Conservation (phyloP, 2,113 vertebrate genomes). For the Alligator mississippiensis region DNA sequence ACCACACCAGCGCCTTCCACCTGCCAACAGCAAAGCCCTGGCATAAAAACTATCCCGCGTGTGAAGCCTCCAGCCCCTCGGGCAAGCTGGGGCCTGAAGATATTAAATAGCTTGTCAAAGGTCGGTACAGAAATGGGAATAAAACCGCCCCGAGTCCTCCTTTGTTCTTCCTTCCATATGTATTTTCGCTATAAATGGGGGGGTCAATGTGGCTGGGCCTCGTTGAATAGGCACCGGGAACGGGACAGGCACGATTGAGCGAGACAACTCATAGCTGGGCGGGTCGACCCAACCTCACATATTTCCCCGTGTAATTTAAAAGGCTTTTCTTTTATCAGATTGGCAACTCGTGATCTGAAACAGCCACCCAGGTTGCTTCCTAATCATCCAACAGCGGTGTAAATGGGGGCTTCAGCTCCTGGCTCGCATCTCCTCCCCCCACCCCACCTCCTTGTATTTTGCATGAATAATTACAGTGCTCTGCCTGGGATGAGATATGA, state of each 20-base stretch:
- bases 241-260: fast-evolving
- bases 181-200: background rate
- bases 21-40: background rate
- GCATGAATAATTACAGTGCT: background rate
- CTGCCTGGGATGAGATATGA: background rate
- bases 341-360: slow-evolving; percentile 1
- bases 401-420: slow-evolving; percentile 25
- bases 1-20: background rate
- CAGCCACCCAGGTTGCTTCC: slow-evolving; percentile 15
- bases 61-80: background rate
- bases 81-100: background rate
- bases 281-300: background rate
- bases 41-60: background rate
- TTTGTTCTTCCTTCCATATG: no score
- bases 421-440: background rate
- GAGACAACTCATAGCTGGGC: background rate
- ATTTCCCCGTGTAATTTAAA: background rate
- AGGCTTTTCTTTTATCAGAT: slow-evolving; percentile 10
- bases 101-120: background rate
- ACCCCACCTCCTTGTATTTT: background rate
- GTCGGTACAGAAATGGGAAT: fast-evolving
- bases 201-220: background rate
- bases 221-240: background rate
- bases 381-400: slow-evolving; percentile 18
- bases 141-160: background rate